Conservation (phyloP, 92 coral and sea anemone genomes). For the Porites cylindrica region DNA sequence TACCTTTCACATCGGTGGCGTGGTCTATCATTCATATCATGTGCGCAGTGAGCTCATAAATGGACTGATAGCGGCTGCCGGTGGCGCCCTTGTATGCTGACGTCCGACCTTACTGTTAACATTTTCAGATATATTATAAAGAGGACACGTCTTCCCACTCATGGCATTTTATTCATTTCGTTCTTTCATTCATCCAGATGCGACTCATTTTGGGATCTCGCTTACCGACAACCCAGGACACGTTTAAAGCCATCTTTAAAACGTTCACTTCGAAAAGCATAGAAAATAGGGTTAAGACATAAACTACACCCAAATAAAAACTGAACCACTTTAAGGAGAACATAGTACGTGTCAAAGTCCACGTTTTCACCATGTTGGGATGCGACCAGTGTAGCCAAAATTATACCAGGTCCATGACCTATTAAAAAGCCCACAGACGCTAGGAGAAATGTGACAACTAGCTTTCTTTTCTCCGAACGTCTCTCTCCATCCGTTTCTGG, state of each 20-base stretch:
- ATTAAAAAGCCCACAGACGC: not conserved
- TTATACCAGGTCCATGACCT: not conserved
- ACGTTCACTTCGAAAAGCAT: not conserved
- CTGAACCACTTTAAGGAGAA: not conserved
- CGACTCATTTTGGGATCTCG: too few relatives aligned
- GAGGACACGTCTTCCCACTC: too few relatives aligned
- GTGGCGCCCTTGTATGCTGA: too few relatives aligned
- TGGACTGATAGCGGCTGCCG: too few relatives aligned
- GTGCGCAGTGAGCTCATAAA: too few relatives aligned
- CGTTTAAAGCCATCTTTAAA: not conserved
- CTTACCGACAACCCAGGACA: not conserved
- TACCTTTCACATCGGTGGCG: too few relatives aligned
- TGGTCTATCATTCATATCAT: too few relatives aligned
- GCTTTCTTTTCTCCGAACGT: not conserved
- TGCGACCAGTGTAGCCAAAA: not conserved
- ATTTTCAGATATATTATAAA: too few relatives aligned
- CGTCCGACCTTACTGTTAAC: too few relatives aligned
- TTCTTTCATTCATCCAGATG: too few relatives aligned
- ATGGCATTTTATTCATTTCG: too few relatives aligned
- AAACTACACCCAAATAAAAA: not conserved
- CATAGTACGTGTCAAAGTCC: not conserved
- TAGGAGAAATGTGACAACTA: not conserved
- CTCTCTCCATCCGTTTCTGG: not conserved
- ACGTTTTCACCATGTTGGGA: not conserved
- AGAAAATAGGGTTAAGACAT: not conserved